Conservation (phyloP, 2,888 invertebrate species). For the Drosophila peninsularis region DNA sequence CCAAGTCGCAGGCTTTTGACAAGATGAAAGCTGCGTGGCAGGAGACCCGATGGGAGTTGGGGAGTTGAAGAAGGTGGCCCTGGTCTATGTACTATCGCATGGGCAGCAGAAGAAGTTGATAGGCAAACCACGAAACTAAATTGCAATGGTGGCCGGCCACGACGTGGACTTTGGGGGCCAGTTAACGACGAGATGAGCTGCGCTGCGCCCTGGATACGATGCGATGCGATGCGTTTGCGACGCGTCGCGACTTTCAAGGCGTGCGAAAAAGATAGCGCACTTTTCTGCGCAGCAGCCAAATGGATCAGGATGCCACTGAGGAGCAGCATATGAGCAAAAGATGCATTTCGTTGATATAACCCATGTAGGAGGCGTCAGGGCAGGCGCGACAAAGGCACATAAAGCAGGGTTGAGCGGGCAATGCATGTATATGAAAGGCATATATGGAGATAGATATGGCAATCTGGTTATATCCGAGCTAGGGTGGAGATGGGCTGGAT, state of each 20-base stretch:
- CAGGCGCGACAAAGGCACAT: conserved; percentile 16
- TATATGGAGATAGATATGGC: background rate
- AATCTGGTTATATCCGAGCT: background rate
- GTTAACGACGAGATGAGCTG: conserved; percentile 22
- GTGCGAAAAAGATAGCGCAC: conserved; percentile 77
- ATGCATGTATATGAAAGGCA: background rate
- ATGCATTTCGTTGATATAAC: conserved; percentile 3
- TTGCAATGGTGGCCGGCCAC: conserved; percentile 51
- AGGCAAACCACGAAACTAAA: conserved; percentile 77
- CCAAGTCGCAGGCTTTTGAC: conserved; percentile 64
- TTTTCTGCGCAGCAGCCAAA: conserved; percentile 63
- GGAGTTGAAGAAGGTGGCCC: background rate
- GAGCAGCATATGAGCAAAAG: conserved; percentile 4
- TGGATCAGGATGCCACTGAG: conserved; percentile 7
- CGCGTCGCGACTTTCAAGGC: conserved; percentile 29
- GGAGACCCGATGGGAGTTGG: background rate
- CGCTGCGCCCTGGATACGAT: background rate
- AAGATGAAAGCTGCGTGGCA: conserved; percentile 46
- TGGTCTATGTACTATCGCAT: conserved; percentile 58
- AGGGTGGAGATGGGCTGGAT: background rate
- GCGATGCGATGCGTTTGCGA: background rate
- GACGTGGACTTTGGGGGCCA: conserved; percentile 30
- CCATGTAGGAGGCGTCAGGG: background rate
- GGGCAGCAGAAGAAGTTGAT: conserved; percentile 60
- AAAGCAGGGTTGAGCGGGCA: conserved; percentile 1